A percentile compares a stretch with the other conserved stretches of the same genome.
These are phyloP conservation scores for Drosophila orosa DNA, from an alignment of 1,140 invertebrate genomes.

Conservation along the genomic window DNA sequence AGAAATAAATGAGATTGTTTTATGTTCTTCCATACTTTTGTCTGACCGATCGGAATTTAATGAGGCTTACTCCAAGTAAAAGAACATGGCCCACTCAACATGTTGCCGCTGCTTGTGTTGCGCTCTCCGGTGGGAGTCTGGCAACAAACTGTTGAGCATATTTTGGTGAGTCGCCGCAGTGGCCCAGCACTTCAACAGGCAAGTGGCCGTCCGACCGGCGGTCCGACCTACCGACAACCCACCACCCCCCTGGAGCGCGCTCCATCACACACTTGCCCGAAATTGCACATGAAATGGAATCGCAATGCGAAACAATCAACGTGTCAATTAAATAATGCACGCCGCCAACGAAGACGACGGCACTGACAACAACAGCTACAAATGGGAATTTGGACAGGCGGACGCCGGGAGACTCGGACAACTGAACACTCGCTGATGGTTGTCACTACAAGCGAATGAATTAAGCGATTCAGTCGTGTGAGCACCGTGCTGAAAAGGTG, in stretches of 20 bases:
- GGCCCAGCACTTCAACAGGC: constrained; percentile 64
- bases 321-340: constrained; percentile 77
- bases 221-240: not conserved
- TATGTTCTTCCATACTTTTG: too few species aligned
- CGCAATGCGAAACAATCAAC: constrained; percentile 74
- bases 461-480: constrained; percentile 27
- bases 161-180: constrained; percentile 74
- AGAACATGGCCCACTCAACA: constrained; percentile 13
- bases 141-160: constrained; percentile 78
- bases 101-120: constrained; percentile 46
- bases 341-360: constrained; percentile 33
- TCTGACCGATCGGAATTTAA: not conserved
- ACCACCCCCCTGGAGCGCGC: not conserved
- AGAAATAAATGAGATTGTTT: not conserved
- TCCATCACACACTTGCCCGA: constrained; percentile 39
- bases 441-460: constrained; percentile 31
- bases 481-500: constrained; percentile 33
- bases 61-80: not conserved
- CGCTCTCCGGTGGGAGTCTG: not conserved
- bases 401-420: constrained; percentile 1
- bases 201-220: constrained; percentile 39
- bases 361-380: constrained; percentile 7
- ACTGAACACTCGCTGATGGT: constrained; percentile 1
- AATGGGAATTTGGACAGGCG: constrained; percentile 3
- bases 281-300: constrained; percentile 70